Conservation (phyloP, 64 coral and sea anemone genomes). For the Platygyra sinensis region DNA sequence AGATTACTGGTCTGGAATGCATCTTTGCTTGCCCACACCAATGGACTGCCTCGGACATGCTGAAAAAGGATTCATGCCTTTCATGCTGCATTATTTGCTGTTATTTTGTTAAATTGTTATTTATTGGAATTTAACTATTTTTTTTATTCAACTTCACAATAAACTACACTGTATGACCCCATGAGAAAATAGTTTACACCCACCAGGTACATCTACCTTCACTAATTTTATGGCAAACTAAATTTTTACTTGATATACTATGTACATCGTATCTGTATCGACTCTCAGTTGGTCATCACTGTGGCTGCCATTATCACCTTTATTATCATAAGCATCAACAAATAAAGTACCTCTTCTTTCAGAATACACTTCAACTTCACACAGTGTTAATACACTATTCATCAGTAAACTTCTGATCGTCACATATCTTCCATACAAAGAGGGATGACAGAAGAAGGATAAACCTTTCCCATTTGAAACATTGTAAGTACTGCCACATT, state of each 20-base stretch:
- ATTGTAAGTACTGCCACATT: background rate
- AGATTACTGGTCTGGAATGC: background rate
- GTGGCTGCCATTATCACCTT: background rate
- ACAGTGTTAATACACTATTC: background rate
- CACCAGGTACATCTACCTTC: too few species aligned
- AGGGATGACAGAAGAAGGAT: background rate
- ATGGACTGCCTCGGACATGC: background rate
- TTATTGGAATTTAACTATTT: too few species aligned
- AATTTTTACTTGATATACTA: too few species aligned
- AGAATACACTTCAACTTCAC: slow-evolving; percentile 14
- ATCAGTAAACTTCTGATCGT: background rate
- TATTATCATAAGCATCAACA: background rate
- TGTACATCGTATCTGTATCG: too few species aligned
- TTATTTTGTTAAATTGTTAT: too few species aligned
- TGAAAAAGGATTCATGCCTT: background rate
- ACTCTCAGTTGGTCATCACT: too few species aligned
- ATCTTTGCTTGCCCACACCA: background rate
- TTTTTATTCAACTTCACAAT: too few species aligned
- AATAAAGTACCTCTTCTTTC: background rate
- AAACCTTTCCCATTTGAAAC: background rate
- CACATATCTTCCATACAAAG: slow-evolving; percentile 1
- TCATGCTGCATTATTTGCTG: too few species aligned
- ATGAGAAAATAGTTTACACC: too few species aligned
- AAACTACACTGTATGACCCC: too few species aligned
- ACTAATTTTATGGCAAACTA: too few species aligned